phyloP scores from a whole-genome alignment of 2,113 vertebrate genomes.

The Pseudorasbora parva region DNA sequence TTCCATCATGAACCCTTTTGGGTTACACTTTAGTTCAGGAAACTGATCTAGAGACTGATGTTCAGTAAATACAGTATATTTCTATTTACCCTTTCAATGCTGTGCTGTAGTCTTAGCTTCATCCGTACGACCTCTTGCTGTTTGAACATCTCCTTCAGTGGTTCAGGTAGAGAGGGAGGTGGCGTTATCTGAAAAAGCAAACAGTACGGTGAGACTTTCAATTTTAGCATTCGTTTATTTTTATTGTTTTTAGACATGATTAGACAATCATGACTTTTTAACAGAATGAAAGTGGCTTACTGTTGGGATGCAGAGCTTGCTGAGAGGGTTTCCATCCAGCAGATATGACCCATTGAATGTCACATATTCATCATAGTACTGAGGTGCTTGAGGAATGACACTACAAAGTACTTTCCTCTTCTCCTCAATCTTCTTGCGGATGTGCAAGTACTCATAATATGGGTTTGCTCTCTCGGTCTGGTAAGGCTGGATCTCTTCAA shows the following conservation, averaged over 20 bases:
- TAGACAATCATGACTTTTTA: not conserved
- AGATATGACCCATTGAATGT: constrained; percentile 98
- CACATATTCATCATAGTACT: constrained; percentile 98
- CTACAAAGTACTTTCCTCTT: constrained; percentile 95
- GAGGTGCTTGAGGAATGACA: constrained; percentile 95
- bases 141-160: constrained; percentile 96
- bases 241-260: not conserved
- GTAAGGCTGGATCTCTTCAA: constrained; percentile 97
- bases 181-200: constrained; percentile 87
- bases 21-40: not conserved
- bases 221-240: not conserved
- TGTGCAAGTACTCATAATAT: constrained; percentile 97
- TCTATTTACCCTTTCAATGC: constrained; percentile 90
- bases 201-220: not conserved
- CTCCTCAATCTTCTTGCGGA: constrained; percentile 96
- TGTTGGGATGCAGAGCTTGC: constrained; percentile 98
- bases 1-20: not conserved
- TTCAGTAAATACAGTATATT: not conserved
- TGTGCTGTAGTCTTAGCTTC: constrained; percentile 96
- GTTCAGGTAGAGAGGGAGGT: constrained; percentile 93
- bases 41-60: not conserved
- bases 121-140: constrained; percentile 97
- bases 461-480: constrained; percentile 97
- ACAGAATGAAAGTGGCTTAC: constrained; percentile 76
- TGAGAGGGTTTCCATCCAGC: constrained; percentile 95